Conservation (phyloP, 2,113 vertebrate genomes). For the human region GRCh38 chr17:46593501-46594000, state of each 20-base stretch:
- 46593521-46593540: not conserved
- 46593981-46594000: not conserved
- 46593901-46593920: constrained; percentile 29
- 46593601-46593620: not conserved
- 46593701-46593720: not conserved
- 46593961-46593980: constrained; percentile 4
- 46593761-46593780: not conserved
- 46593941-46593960: constrained; percentile 3
- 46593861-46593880: constrained; percentile 22
- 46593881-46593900: not conserved
- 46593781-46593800: constrained; percentile 15
- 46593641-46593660: not conserved
- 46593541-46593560: not conserved
- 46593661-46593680: not conserved
- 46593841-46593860: not conserved
- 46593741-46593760: constrained; percentile 29
- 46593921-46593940: not conserved
- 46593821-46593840: constrained; percentile 33
- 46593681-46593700: not conserved
- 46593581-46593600: not conserved
- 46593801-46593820: not conserved
- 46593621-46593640: constrained; percentile 32
- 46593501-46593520: no score
- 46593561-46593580: not conserved
- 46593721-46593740: constrained; percentile 17